Conservation (phyloP, 1,140 invertebrate genomes). For the Reticulitermes speratus region DNA sequence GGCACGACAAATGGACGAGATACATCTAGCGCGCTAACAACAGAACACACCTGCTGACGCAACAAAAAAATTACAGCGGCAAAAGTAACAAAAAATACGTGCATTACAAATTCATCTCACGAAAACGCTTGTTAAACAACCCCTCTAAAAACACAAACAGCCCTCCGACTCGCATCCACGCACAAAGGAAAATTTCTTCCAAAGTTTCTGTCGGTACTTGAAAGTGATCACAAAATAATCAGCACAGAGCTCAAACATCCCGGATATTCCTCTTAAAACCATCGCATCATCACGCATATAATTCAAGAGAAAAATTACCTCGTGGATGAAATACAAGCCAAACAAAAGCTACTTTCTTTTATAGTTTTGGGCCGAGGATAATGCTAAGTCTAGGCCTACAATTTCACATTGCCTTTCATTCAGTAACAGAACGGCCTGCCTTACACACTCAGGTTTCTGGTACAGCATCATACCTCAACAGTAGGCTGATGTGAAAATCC, state of each 20-base stretch:
- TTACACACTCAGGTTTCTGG: no score
- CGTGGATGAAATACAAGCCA: background rate
- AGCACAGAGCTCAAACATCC: background rate
- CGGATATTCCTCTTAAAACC: background rate
- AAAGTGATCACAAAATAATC: background rate
- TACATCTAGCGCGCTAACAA: background rate
- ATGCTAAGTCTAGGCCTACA: no score
- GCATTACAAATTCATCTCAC: background rate
- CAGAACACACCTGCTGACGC: background rate
- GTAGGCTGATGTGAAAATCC: no score
- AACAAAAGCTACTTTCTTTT: background rate
- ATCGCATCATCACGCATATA: background rate
- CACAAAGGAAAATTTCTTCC: background rate
- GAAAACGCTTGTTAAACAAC: background rate
- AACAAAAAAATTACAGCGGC: background rate
- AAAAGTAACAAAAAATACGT: background rate
- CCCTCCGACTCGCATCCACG: background rate
- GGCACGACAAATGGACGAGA: background rate
- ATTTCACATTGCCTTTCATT: no score
- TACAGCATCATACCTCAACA: no score
- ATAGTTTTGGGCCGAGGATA: no score
- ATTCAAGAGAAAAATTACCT: background rate
- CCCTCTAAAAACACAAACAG: constrained; percentile 3
- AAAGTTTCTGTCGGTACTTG: background rate
- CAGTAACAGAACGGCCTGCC: no score